Percentiles rank a stretch among this genome's conserved stretches.
Conservation (phyloP, 2,797 vertebrate genomes). For the Schizothorax lantsangensis region DNA sequence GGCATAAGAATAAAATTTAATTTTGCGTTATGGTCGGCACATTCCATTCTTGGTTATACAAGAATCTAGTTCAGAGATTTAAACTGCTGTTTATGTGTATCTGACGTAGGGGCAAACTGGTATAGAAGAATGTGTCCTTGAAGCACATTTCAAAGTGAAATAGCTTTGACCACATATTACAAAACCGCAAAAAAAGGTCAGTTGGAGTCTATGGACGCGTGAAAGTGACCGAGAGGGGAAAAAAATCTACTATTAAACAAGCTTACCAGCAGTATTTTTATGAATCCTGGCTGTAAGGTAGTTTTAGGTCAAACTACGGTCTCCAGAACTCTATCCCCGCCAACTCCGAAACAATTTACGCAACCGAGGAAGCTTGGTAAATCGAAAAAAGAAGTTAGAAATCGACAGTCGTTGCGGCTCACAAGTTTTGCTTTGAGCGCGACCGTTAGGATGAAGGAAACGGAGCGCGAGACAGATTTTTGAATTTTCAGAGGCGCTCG, state of each 20-base stretch:
- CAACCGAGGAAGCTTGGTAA: constrained; percentile 65
- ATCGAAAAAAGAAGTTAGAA: constrained; percentile 79
- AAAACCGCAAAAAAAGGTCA: constrained; percentile 29
- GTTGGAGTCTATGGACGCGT: constrained; percentile 23
- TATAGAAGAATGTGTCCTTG: constrained; percentile 27
- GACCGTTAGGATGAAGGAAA: constrained; percentile 52
- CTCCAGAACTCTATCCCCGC: constrained; percentile 16
- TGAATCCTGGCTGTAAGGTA: constrained; percentile 12
- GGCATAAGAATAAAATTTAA: neutral
- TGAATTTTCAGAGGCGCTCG: constrained; percentile 57
- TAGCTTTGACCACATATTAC: constrained; percentile 25
- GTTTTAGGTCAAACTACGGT: constrained; percentile 29
- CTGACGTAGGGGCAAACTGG: neutral
- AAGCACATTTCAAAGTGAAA: constrained; percentile 19
- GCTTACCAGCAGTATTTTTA: constrained; percentile 9
- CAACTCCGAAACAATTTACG: constrained; percentile 54
- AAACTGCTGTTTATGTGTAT: constrained; percentile 7
- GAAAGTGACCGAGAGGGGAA: constrained; percentile 22
- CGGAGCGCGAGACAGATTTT: constrained; percentile 27
- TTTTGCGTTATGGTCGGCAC: neutral
- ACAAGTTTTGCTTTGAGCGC: constrained; percentile 78
- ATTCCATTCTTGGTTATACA: neutral
- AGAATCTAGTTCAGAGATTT: constrained; percentile 13
- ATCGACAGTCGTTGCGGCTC: constrained; percentile 76
- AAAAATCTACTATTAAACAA: constrained; percentile 6